Base-by-base conservation (phyloP, 92 coral and sea anemone genomes). In the Phenganax stokvisi region DNA sequence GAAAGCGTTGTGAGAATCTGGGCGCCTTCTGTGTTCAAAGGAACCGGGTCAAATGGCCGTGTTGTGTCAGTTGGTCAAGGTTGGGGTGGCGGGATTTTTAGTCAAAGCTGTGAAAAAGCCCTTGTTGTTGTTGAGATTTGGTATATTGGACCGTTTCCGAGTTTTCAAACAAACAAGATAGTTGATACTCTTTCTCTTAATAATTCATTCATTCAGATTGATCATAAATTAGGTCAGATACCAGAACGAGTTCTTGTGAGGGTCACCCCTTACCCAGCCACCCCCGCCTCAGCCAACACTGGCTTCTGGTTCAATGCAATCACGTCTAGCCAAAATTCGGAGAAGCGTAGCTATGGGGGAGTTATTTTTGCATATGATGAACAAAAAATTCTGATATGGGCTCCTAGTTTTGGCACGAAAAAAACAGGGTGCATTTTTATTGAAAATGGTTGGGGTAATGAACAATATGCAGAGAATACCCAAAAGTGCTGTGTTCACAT, bases 351-450 rank as follows among this genome's bases (percentile, higher is more conserved):
- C 57, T 96, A 85, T 86, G 99, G 99, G 10, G 99, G 98, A 28
- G 97, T 92, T 16, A 90, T 96, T 69, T 96, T 91, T 83, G 99
- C 97, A 9, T 96, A 91, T 81, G 87, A 89, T 76, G 96, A 89
- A 29, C 86, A 88, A 73, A 82, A 72, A 51, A 88, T 96, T 60
- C 90, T 90, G 37, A 74, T 96, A 4, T 96, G 99, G 99, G 86
- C 89, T 37, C 96, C 99, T 6, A 85, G 85, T 84, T 80, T 81
- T 51, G 57, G 54, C 15, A 70, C 85, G 63, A 87, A 60, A 44
- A 82, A 78, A 20, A 88, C 96, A 28, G 99, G 97, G 5, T 96
- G 99, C 59, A 80, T 96, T 65, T 89, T 87, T 84, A 81, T 96
- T 44, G 90, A 88, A 44, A 75, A 77, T 78, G 92, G 92, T 57